A percentile compares a stretch with the other conserved stretches of the same genome.
Evolutionary conservation across 1,140 invertebrate species (phyloP).

Genomic region (Zaprionus kolodkinae): DNA sequence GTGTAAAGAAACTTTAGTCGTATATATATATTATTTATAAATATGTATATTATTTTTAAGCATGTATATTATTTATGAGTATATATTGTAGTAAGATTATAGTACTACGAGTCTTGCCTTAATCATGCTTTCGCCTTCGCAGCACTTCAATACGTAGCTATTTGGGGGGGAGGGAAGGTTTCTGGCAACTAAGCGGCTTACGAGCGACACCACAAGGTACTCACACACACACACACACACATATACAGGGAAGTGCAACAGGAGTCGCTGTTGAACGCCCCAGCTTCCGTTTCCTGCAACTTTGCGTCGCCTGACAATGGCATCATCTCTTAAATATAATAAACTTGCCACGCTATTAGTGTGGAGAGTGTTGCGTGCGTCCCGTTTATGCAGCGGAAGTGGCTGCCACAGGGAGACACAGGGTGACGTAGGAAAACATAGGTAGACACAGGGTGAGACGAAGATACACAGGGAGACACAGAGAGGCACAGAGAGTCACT

Average conservation of each 20-base stretch:
- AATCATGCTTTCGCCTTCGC: background rate
- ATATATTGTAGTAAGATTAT: too few relatives aligned
- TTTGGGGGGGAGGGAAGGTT: background rate
- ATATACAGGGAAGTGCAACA: constrained; percentile 8
- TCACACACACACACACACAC: background rate
- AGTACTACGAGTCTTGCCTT: too few relatives aligned
- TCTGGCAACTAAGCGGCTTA: background rate
- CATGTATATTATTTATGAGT: too few relatives aligned
- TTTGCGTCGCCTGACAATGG: constrained; percentile 19
- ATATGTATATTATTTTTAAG: background rate
- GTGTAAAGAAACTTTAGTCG: background rate
- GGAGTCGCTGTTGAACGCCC: constrained; percentile 21
- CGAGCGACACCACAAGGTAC: constrained; percentile 3
- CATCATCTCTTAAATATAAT: constrained; percentile 44
- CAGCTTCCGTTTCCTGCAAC: constrained; percentile 48
- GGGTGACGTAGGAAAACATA: too few relatives aligned
- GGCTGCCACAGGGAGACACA: background rate
- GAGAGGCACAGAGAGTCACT: too few relatives aligned
- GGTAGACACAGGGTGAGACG: too few relatives aligned
- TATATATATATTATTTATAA: background rate
- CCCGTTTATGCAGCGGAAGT: background rate
- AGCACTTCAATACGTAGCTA: background rate
- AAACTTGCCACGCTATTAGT: constrained; percentile 32
- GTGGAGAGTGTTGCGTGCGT: constrained; percentile 15
- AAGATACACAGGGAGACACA: too few relatives aligned